Evolutionary conservation across 1,140 invertebrate species (phyloP), one percentile per base, ranked within the genome.

Genomic region (Ctenoplectra terminalis): DNA sequence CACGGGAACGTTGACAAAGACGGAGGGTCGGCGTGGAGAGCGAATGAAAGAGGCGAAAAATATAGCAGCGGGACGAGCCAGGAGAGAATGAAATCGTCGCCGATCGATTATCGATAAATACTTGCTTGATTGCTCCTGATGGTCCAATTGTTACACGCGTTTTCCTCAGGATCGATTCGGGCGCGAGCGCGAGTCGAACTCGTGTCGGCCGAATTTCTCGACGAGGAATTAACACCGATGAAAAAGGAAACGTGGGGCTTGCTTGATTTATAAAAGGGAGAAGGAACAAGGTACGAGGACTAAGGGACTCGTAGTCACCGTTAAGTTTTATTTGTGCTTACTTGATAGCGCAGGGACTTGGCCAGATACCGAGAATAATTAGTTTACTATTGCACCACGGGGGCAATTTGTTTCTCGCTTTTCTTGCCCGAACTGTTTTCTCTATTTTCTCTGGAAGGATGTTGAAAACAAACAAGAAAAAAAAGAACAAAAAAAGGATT

Each of bases 21-120:
- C 31, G 20, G 31, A 61, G 29, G 9, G 29, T 9, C 17, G 56
- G 11, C 17, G 7, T 15, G 34, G 26, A 31, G 7, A 17, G 23
- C 34, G 40, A 50, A 15, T 31, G 29, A 31, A 34, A 52, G n/a
- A 17, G 20, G 26, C 7, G 20, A 8, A 26, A 17, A 1, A 0
- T 17, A 3, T 8, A 9, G n/a, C 3, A 3, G n/a, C 23, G 2
- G 52, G 29, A 63, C 58, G 17, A 17, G 58, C 6, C 17, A 15
- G 37, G 13, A 43, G 56, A 40, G 46, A 60, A 61, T 29, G 54
- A 13, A 71, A 52, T 61, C 43, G 34, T 20, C 23, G 31, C 17
- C 73, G 61, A 85, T 85, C 83, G 78, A 80, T 85, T 70, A 84
- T 84, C 82, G 81, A 85, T 83, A 79, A 85, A 83, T 83, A 58